Evolutionary conservation across 2,797 vertebrate genomes (phyloP).

Genomic region (Cynopterus sphinx): DNA sequence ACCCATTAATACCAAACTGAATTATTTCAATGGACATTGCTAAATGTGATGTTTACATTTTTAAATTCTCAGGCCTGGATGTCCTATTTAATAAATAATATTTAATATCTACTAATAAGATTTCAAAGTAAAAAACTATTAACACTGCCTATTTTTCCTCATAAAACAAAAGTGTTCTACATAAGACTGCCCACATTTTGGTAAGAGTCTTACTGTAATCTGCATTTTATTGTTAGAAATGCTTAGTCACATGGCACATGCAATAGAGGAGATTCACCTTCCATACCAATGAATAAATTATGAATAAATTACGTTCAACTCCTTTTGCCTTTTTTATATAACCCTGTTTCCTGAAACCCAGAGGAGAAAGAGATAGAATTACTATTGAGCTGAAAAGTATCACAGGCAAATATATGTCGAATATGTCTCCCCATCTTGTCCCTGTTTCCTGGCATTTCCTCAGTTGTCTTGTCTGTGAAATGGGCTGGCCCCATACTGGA

Average conservation of each 20-base stretch:
- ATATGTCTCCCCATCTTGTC: neutral
- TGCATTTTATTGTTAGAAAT: neutral
- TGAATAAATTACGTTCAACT: neutral
- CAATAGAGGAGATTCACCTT: neutral
- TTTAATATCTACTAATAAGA: slow-evolving; percentile 15
- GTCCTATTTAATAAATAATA: slow-evolving; percentile 13
- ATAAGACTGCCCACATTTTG: neutral
- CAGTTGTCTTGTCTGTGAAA: neutral
- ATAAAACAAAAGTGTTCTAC: neutral
- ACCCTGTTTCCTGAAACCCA: neutral
- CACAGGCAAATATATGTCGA: neutral
- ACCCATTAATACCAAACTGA: neutral
- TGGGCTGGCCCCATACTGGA: neutral
- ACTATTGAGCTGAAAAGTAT: neutral
- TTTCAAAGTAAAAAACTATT: slow-evolving; percentile 1
- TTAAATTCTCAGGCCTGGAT: neutral
- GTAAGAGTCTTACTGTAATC: neutral
- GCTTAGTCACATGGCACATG: neutral
- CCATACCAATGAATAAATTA: neutral
- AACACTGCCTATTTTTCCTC: neutral
- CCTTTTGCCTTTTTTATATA: neutral
- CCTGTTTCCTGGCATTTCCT: neutral
- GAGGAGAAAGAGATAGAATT: neutral
- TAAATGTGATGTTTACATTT: neutral
- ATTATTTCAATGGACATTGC: slow-evolving; percentile 13